Conservation (phyloP, 2,113 vertebrate genomes). For the Phalacrocorax pelagicus region DNA sequence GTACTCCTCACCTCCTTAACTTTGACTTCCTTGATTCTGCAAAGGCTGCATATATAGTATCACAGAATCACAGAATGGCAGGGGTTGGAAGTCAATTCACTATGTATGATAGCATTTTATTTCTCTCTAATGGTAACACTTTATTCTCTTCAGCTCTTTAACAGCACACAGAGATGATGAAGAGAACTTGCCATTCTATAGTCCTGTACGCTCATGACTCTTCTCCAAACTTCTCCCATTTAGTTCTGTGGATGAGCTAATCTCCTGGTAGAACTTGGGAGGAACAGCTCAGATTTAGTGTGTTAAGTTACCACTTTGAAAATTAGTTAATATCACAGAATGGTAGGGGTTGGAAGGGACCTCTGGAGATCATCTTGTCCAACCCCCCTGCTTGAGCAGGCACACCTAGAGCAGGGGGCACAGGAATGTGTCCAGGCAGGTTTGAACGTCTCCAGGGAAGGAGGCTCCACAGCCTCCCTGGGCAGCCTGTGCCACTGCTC, state of each 20-base stretch:
- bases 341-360: too few relatives aligned
- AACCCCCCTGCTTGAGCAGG: too few relatives aligned
- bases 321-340: background rate
- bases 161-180: background rate
- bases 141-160: background rate
- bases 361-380: too few relatives aligned
- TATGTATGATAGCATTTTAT: constrained; percentile 36
- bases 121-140: background rate
- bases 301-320: background rate
- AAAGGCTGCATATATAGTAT: background rate
- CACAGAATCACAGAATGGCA: too few relatives aligned
- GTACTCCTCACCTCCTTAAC: background rate
- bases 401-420: too few relatives aligned
- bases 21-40: background rate
- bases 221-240: background rate
- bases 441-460: too few relatives aligned
- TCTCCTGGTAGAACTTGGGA: background rate
- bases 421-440: too few relatives aligned
- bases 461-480: too few relatives aligned
- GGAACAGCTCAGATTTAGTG: background rate
- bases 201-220: background rate
- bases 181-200: background rate
- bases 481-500: too few relatives aligned
- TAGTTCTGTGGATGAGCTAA: background rate
- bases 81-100: background rate